Conservation (phyloP, 2,888 invertebrate genomes). For the Noctua janthina region DNA sequence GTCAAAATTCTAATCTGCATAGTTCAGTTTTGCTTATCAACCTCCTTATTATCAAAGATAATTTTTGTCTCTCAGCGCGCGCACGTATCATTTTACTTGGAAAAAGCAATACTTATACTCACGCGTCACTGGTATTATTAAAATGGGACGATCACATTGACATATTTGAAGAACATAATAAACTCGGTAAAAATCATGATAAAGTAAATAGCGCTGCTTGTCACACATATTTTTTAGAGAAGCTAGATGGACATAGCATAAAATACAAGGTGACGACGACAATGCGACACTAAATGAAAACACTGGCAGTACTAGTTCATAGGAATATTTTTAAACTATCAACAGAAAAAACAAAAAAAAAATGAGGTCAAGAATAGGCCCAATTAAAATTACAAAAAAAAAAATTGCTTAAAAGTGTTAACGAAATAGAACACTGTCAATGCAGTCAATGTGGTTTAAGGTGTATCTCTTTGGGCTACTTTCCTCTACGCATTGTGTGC, state of each 20-base stretch:
- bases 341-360: no score
- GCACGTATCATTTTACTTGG: conserved; percentile 2
- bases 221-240: neutral
- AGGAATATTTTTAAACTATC: no score
- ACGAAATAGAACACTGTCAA: neutral
- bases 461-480: neutral
- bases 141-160: neutral
- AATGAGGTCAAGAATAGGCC: no score
- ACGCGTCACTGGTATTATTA: conserved; percentile 8
- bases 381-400: neutral
- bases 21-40: conserved; percentile 23
- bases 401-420: neutral
- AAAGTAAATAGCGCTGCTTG: neutral
- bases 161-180: neutral
- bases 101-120: conserved; percentile 11
- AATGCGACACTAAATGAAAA: neutral
- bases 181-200: neutral
- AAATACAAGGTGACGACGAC: neutral
- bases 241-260: neutral
- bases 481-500: neutral
- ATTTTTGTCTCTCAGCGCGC: conserved; percentile 7
- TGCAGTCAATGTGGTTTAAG: no score
- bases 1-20: conserved; percentile 5
- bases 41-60: conserved; percentile 25
- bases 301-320: neutral